Evolutionary conservation across 2,888 invertebrate species (phyloP).

Genomic region (Colostygia pectinataria): DNA sequence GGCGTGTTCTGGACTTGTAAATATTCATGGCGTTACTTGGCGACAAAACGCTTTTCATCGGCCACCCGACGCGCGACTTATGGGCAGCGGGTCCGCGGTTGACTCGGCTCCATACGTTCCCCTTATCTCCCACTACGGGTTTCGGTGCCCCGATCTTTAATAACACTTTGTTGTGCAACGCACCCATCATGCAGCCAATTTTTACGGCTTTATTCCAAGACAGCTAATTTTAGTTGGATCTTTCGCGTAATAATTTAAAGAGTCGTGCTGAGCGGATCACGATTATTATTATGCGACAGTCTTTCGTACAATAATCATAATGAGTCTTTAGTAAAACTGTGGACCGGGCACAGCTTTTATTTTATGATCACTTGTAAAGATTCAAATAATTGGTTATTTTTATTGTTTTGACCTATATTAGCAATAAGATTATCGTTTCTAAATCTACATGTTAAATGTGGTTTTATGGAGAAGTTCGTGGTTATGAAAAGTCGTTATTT

Average conservation of each 20-base stretch:
- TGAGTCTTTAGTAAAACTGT: slow-evolving; percentile 49
- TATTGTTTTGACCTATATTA: slow-evolving; percentile 42
- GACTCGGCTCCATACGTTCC: slow-evolving; percentile 52
- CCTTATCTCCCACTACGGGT: slow-evolving; percentile 8
- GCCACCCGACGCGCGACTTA: slow-evolving; percentile 75
- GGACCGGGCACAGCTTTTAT: slow-evolving; percentile 43
- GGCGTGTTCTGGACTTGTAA: slow-evolving; percentile 61
- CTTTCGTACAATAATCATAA: slow-evolving; percentile 60
- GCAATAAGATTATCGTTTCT: slow-evolving; percentile 15
- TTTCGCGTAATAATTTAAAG: slow-evolving; percentile 65
- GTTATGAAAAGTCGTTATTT: slow-evolving; percentile 16
- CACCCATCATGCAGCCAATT: slow-evolving; percentile 46
- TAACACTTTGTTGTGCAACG: slow-evolving; percentile 46
- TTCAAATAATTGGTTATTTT: slow-evolving; percentile 44
- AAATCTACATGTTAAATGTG: slow-evolving; percentile 15
- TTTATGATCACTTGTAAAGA: slow-evolving; percentile 50
- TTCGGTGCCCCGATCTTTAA: slow-evolving; percentile 40
- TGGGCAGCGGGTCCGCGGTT: slow-evolving; percentile 48
- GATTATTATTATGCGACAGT: slow-evolving; percentile 66
- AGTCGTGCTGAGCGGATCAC: slow-evolving; percentile 70
- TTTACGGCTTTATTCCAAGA: slow-evolving; percentile 56
- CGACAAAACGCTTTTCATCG: slow-evolving; percentile 71
- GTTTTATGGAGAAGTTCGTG: slow-evolving; percentile 12
- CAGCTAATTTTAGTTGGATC: slow-evolving; percentile 66
- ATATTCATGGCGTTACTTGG: slow-evolving; percentile 69